phyloP scores from a whole-genome alignment of 2,113 vertebrate genomes.

The Tapirus terrestris region DNA sequence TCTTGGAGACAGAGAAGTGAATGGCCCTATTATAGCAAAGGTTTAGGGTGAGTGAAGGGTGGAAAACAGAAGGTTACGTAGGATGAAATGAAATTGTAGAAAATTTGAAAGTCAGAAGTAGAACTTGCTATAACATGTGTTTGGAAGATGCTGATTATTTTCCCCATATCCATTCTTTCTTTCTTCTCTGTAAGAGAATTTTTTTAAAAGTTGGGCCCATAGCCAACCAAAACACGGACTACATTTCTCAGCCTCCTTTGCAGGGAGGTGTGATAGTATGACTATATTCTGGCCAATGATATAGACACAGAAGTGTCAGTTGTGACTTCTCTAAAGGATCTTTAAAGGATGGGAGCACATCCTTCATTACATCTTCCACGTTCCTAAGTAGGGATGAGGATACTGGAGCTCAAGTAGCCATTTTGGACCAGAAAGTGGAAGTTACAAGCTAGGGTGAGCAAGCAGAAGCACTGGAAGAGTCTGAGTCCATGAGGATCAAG shows the following conservation, averaged over 20 bases:
- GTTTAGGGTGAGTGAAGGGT: neutral
- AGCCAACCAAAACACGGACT: neutral
- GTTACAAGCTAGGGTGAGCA: neutral
- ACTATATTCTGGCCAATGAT: neutral
- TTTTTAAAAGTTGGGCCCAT: neutral
- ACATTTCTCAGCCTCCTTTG: neutral
- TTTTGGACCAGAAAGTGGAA: neutral
- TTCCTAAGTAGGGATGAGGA: neutral
- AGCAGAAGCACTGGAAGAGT: neutral
- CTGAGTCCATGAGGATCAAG: neutral
- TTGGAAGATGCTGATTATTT: neutral
- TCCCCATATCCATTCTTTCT: neutral
- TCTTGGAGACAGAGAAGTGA: neutral
- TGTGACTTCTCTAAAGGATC: neutral
- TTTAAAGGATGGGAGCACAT: neutral
- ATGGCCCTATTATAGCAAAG: neutral
- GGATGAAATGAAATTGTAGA: neutral
- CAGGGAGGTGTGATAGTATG: neutral
- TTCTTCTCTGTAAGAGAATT: neutral
- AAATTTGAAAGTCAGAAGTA: neutral
- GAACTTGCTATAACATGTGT: neutral
- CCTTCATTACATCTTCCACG: neutral
- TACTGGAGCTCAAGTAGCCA: neutral
- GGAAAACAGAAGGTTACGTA: neutral
- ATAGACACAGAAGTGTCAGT: neutral